These are phyloP conservation scores for Perithous albicinctus DNA, from an alignment of 2,888 invertebrate genomes.

Conservation along the genomic window DNA sequence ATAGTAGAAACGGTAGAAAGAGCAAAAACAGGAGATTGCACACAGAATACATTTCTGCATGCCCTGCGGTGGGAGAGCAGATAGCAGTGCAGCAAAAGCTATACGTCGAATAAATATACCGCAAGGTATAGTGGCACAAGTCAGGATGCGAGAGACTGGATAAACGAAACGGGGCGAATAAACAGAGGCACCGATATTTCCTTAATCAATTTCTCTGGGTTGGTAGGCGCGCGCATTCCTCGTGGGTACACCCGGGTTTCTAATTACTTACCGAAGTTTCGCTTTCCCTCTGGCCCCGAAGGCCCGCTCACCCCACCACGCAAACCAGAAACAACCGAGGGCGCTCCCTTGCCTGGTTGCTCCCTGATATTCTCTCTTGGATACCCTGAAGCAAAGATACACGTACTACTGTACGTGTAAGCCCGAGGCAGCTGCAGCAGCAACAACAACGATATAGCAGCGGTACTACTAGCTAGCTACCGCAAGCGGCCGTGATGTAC, in stretches of 20 bases:
- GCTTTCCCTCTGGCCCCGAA: slow-evolving; percentile 42
- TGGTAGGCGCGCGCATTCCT: slow-evolving; percentile 48
- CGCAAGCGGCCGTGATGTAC: slow-evolving; percentile 20
- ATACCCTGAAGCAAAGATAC: slow-evolving; percentile 36
- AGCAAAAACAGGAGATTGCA: slow-evolving; percentile 21
- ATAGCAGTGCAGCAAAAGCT: slow-evolving; percentile 13
- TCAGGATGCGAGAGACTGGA: slow-evolving; percentile 30
- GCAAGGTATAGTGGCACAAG: slow-evolving; percentile 18
- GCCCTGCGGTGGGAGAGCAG: background rate
- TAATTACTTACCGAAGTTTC: slow-evolving; percentile 66
- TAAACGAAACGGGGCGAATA: slow-evolving; percentile 60
- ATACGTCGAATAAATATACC: slow-evolving; percentile 27
- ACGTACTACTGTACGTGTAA: slow-evolving; percentile 13
- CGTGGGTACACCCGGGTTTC: slow-evolving; percentile 59
- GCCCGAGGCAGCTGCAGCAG: slow-evolving; percentile 11
- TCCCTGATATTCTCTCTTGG: slow-evolving; percentile 47
- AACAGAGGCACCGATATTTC: slow-evolving; percentile 61
- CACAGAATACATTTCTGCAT: slow-evolving; percentile 1
- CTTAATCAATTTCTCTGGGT: slow-evolving; percentile 64
- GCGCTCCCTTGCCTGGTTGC: slow-evolving; percentile 32
- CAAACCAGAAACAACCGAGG: slow-evolving; percentile 53
- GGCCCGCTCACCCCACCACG: slow-evolving; percentile 6
- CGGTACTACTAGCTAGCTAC: background rate
- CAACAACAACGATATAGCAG: background rate
- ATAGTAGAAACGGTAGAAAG: slow-evolving; percentile 4